Conservation (phyloP, 1,140 invertebrate species). For the Trichonephila clavipes region DNA sequence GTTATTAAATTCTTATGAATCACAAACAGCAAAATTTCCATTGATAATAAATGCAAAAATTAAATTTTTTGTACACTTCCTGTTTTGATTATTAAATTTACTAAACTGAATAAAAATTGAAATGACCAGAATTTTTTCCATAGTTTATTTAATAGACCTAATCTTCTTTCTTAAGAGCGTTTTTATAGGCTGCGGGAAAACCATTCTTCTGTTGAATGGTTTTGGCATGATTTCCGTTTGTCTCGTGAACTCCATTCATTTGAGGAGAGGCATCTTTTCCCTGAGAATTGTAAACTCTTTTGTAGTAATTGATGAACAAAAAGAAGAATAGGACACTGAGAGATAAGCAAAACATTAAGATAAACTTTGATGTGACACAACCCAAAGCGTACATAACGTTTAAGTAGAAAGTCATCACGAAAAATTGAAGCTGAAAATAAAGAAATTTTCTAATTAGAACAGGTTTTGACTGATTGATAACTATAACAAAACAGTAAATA, state of each 20-base stretch:
- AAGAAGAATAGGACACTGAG: constrained; percentile 49
- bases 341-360: constrained; percentile 18
- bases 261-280: neutral
- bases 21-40: too few species aligned
- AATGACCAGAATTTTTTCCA: neutral
- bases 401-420: constrained; percentile 52
- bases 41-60: too few species aligned
- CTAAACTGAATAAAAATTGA: neutral
- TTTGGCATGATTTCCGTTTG: neutral
- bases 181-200: neutral
- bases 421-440: constrained; percentile 48
- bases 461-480: too few species aligned
- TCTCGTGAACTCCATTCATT: constrained; percentile 22
- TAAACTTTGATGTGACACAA: constrained; percentile 32
- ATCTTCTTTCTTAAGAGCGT: constrained; percentile 6
- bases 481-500: too few species aligned
- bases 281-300: neutral
- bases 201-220: neutral
- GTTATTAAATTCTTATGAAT: too few species aligned
- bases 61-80: too few species aligned
- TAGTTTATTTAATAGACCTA: neutral
- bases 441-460: neutral
- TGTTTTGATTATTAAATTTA: neutral
- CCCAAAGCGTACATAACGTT: constrained; percentile 33
- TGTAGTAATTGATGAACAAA: constrained; percentile 59